Conservation (phyloP, 2,113 vertebrate species). For the Cyprinodon brontotheroides region DNA sequence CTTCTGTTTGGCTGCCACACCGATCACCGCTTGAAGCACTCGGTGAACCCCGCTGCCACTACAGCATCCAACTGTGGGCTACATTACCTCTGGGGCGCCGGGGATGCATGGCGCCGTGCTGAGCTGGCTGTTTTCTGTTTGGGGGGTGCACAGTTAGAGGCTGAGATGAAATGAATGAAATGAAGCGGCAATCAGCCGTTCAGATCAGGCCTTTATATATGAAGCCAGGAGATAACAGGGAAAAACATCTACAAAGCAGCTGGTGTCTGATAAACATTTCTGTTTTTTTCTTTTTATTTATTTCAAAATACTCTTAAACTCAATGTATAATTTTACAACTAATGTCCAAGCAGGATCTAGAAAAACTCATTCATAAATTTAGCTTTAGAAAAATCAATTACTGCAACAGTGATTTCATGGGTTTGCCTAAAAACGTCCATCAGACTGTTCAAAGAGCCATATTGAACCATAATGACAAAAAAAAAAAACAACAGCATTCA, state of each 20-base stretch:
- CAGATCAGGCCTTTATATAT: background rate
- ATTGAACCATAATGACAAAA: too few relatives aligned
- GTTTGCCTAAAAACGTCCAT: too few relatives aligned
- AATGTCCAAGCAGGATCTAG: too few relatives aligned
- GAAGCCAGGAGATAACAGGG: slow-evolving; percentile 28
- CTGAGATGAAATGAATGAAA: slow-evolving; percentile 1
- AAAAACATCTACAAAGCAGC: slow-evolving; percentile 9
- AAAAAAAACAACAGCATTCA: too few relatives aligned
- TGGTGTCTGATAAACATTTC: slow-evolving; percentile 44
- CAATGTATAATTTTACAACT: slow-evolving; percentile 73
- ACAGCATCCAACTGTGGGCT: slow-evolving; percentile 9
- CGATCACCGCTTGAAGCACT: background rate
- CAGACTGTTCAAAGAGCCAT: too few relatives aligned
- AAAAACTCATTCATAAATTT: too few relatives aligned
- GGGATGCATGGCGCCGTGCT: background rate
- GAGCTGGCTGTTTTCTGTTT: slow-evolving; percentile 17
- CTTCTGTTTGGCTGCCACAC: background rate
- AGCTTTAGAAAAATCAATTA: too few relatives aligned
- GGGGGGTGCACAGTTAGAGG: background rate
- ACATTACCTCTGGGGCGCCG: background rate
- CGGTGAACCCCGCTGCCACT: slow-evolving; percentile 1
- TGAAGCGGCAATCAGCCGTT: background rate
- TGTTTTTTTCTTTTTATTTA: slow-evolving; percentile 29
- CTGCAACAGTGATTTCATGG: too few relatives aligned
- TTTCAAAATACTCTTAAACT: slow-evolving; percentile 44